phyloP scores from a whole-genome alignment of 1,140 invertebrate genomes.

The Heliconius himera region DNA sequence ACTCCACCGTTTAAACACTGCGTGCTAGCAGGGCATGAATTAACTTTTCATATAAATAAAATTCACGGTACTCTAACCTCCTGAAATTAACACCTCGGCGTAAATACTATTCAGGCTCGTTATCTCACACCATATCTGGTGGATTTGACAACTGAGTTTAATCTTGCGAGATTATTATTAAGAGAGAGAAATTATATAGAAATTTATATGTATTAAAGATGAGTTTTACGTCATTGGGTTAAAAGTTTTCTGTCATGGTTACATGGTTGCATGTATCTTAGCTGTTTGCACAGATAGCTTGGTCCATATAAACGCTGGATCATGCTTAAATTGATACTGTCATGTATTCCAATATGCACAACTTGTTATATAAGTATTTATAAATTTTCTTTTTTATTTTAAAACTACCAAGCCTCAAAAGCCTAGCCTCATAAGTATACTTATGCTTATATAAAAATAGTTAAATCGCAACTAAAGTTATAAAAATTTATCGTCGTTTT shows the following conservation, averaged over 20 bases:
- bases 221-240: conserved; percentile 10
- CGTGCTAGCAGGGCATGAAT: conserved; percentile 77
- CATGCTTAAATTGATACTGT: conserved; percentile 9
- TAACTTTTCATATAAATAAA: conserved; percentile 82
- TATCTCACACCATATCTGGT: conserved; percentile 64
- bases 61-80: conserved; percentile 81
- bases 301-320: conserved; percentile 12
- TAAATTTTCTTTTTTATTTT: neutral
- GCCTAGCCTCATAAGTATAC: neutral
- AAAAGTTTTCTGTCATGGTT: conserved; percentile 20
- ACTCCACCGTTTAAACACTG: conserved; percentile 79
- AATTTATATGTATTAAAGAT: conserved; percentile 3
- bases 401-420: neutral
- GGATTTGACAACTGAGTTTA: conserved; percentile 51
- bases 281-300: neutral
- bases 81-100: conserved; percentile 81
- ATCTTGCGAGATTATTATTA: conserved; percentile 39
- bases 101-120: conserved; percentile 76
- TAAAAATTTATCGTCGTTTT: conserved; percentile 44
- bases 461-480: conserved; percentile 11
- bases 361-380: neutral
- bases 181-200: conserved; percentile 14
- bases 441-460: neutral
- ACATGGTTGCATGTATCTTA: neutral
- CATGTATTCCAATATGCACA: neutral